phyloP scores from a whole-genome alignment of 2,113 vertebrate genomes.

The Dromas ardeola region DNA sequence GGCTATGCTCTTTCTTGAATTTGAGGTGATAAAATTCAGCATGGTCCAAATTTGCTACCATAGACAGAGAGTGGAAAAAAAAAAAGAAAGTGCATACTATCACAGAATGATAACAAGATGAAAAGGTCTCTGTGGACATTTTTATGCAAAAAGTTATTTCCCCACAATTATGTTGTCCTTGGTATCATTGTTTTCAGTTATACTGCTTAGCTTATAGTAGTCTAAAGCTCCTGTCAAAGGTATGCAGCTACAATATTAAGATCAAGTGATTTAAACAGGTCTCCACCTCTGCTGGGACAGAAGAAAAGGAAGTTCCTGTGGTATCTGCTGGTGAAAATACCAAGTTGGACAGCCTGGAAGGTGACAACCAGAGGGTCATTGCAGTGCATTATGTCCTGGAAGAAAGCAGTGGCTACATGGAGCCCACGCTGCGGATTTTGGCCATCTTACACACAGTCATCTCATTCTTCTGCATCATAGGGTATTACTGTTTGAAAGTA shows the following conservation, averaged over 20 bases:
- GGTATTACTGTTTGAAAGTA: conserved; percentile 96
- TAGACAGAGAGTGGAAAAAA: neutral
- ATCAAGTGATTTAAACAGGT: conserved; percentile 77
- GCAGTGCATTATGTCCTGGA: conserved; percentile 92
- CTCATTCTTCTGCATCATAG: conserved; percentile 98
- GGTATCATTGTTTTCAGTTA: neutral
- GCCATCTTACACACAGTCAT: conserved; percentile 94
- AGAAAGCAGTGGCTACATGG: conserved; percentile 98
- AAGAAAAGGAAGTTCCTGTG: conserved; percentile 81
- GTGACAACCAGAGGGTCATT: conserved; percentile 48
- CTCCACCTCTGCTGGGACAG: conserved; percentile 87
- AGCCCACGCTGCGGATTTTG: conserved; percentile 89
- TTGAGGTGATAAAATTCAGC: neutral
- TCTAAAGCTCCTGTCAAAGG: neutral
- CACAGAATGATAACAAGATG: neutral
- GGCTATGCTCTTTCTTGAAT: neutral
- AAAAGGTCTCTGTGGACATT: neutral
- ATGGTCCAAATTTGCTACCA: neutral
- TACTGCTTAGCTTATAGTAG: neutral
- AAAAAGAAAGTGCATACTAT: neutral
- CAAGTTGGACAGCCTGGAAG: conserved; percentile 58
- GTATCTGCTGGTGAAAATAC: conserved; percentile 51
- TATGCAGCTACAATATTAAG: neutral
- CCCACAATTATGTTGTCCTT: neutral
- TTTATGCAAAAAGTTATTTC: neutral